Evolutionary conservation across 2,888 invertebrate genomes (phyloP), one percentile per base, ranked within the genome.

Genomic region (Corythucha ciliata): DNA sequence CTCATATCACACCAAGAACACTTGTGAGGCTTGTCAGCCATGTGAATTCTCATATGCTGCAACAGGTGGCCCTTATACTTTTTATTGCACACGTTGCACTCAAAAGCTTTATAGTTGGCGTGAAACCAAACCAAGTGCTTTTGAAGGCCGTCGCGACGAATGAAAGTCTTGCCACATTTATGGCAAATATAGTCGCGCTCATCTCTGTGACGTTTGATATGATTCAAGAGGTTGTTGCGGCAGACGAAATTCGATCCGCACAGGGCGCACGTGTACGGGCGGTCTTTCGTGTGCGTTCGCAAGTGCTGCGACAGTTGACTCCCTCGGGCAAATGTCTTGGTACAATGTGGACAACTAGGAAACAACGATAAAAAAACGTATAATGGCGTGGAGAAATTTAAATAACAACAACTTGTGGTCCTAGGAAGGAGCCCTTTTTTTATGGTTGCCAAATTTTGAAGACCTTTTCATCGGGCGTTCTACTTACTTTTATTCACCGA

Each of bases 41-140:
- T 77, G 68, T 89, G 89, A 0, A 81, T 82, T 33, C 87, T 74
- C 79, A 89, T 79, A 65, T 89, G 89, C 62, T 85, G 84, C 16
- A 83, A 77, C 57, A 88, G 70, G 65, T 87, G 88, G 0, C 87
- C 86, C 63, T 85, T 86, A 56, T 88, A 75, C 39, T 77, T 77
- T 63, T 87, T 85, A 62, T 83, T 80, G 65, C 89, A 90, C 52
- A 89, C 77, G 2, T 80, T 77, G 67, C 89, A 90, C 58, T 82
- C 78, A 61, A 86, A 82, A 21, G 83, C 79, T 58, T 80, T 79
- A 2, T 79, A 71, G 50, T 84, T 84, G 25, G 75, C 77, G 62
- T 89, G 89, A 60, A 78, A 77, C 61, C 84, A 80, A 60, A 79
- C 78, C 24, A 87, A 71, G 65, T 89, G 89, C 56, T 85, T 79